phyloP scores from a whole-genome alignment of 2,888 invertebrate genomes.

The Harmothoe impar region DNA sequence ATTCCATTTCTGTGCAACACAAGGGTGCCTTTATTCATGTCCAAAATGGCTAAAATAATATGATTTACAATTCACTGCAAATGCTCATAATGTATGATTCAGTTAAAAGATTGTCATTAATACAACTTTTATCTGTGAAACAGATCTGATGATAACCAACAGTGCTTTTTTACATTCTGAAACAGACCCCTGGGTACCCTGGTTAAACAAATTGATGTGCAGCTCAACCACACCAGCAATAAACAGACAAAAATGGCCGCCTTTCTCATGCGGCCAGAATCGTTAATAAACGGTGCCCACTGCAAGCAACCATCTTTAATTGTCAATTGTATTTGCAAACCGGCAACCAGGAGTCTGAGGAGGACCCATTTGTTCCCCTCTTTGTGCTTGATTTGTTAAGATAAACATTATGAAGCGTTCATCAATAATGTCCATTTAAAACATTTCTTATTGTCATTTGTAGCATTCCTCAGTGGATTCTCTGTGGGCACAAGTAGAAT shows the following conservation, averaged over 20 bases:
- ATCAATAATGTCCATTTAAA: not conserved
- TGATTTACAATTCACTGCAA: too few relatives aligned
- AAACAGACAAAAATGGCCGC: not conserved
- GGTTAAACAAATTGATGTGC: not conserved
- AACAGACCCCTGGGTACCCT: not conserved
- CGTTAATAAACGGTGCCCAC: not conserved
- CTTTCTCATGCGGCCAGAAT: not conserved
- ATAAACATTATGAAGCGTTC: not conserved
- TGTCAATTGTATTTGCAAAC: not conserved
- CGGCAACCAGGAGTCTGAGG: not conserved
- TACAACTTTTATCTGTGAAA: too few relatives aligned
- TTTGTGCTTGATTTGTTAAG: not conserved
- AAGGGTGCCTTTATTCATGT: not conserved
- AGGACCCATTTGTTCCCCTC: not conserved
- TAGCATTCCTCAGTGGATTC: too few relatives aligned
- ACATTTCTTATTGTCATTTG: too few relatives aligned
- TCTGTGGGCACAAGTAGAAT: too few relatives aligned
- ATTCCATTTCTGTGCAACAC: too few relatives aligned
- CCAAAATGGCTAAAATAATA: too few relatives aligned
- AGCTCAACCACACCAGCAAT: not conserved
- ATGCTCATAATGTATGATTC: too few relatives aligned
- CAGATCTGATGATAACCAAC: too few relatives aligned
- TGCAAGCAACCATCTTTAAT: not conserved
- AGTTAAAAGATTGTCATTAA: too few relatives aligned
- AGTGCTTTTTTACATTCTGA: too few relatives aligned